Conservation (phyloP, 1,140 invertebrate genomes). For the Drosophila willistoni region DNA sequence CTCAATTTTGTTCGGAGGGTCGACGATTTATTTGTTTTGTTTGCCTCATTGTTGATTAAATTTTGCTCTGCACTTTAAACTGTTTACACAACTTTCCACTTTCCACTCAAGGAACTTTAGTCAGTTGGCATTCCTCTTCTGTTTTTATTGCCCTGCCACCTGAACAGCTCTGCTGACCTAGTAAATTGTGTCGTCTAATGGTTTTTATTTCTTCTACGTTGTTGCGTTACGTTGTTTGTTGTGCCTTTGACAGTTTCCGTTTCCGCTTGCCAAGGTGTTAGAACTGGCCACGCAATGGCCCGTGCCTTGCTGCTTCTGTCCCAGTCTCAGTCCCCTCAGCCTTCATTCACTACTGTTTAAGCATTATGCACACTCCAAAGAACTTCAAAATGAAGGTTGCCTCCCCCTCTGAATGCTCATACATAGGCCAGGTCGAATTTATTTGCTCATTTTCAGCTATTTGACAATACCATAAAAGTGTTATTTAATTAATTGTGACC, state of each 20-base stretch:
- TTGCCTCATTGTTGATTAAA: slow-evolving; percentile 72
- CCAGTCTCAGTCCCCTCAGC: background rate
- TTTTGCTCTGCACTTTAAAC: slow-evolving; percentile 35
- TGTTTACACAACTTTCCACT: slow-evolving; percentile 37
- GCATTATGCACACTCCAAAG: slow-evolving; percentile 20
- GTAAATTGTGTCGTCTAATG: slow-evolving; percentile 72
- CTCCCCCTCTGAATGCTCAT: background rate
- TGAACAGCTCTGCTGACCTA: slow-evolving; percentile 57
- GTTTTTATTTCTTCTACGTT: slow-evolving; percentile 48
- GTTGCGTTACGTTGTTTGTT: slow-evolving; percentile 47
- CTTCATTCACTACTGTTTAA: background rate
- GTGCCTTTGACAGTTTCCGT: slow-evolving; percentile 76
- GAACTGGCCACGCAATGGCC: slow-evolving; percentile 20
- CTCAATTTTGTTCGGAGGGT: slow-evolving; percentile 49
- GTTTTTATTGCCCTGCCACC: slow-evolving; percentile 65
- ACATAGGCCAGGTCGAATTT: background rate
- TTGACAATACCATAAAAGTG: background rate
- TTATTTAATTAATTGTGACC: background rate
- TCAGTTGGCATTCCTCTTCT: slow-evolving; percentile 30
- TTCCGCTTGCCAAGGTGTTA: slow-evolving; percentile 62
- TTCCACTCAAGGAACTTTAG: slow-evolving; percentile 36
- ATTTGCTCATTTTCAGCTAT: background rate
- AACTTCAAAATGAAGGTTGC: slow-evolving; percentile 21
- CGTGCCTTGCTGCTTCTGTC: background rate
- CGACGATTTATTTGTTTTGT: slow-evolving; percentile 24